phyloP scores from a whole-genome alignment of 2,113 vertebrate genomes.

The Ceyx cyanopectus region DNA sequence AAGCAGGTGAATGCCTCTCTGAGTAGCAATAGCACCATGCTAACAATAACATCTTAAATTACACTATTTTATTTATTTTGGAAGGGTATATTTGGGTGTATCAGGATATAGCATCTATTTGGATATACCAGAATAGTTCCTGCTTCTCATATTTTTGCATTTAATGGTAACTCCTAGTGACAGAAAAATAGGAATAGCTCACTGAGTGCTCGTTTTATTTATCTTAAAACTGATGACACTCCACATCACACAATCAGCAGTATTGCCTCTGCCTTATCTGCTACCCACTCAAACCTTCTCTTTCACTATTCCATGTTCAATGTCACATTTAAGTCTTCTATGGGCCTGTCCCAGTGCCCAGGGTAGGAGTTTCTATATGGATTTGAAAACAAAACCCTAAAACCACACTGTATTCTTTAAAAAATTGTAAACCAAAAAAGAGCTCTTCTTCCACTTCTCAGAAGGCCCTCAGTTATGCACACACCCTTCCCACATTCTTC shows the following conservation, averaged over 20 bases:
- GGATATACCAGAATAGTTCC: background rate
- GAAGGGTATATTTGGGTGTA: background rate
- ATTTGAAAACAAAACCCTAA: background rate
- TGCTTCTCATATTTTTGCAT: background rate
- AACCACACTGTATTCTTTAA: background rate
- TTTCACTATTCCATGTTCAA: background rate
- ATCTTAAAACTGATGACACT: background rate
- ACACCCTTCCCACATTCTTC: slow-evolving; percentile 5
- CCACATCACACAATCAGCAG: background rate
- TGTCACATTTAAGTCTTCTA: background rate
- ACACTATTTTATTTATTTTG: background rate
- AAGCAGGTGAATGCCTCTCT: background rate
- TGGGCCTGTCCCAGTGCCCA: background rate
- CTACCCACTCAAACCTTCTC: background rate
- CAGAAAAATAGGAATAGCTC: background rate
- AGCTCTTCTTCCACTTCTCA: slow-evolving; percentile 10
- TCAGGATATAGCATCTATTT: background rate
- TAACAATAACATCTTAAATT: background rate
- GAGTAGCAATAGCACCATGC: background rate
- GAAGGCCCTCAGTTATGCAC: background rate
- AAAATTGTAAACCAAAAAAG: background rate
- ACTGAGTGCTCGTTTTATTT: background rate
- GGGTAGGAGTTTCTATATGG: background rate
- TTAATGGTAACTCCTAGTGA: background rate
- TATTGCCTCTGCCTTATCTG: background rate